phyloP scores from a whole-genome alignment of 2,113 vertebrate genomes.

The Agapornis roseicollis region DNA sequence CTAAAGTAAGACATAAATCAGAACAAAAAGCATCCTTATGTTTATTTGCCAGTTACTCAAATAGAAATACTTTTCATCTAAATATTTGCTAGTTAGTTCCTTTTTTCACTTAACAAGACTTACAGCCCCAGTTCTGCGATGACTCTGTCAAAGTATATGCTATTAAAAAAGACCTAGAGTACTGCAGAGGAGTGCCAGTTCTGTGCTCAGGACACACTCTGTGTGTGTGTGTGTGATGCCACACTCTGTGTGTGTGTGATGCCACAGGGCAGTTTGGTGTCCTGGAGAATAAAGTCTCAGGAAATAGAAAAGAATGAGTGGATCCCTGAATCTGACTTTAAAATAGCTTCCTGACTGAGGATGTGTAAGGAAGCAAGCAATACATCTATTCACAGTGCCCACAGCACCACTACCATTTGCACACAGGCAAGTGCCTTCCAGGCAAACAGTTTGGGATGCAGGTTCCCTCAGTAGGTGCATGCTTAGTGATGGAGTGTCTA shows the following conservation, averaged over 20 bases:
- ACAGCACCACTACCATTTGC: fast-evolving
- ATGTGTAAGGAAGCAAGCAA: background rate
- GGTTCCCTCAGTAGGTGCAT: background rate
- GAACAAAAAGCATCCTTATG: background rate
- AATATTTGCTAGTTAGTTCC: background rate
- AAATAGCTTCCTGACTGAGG: background rate
- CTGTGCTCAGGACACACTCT: background rate
- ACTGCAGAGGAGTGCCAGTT: background rate
- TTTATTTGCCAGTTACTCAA: background rate
- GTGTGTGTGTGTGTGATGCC: background rate
- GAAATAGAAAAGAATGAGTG: background rate
- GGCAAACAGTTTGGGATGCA: background rate
- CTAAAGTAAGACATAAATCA: background rate
- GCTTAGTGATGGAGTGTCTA: no score
- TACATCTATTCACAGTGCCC: background rate
- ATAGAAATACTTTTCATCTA: background rate
- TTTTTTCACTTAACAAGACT: background rate
- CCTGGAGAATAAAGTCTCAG: background rate
- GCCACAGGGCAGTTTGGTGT: background rate
- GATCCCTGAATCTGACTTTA: background rate
- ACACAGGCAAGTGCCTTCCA: background rate
- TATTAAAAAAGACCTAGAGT: background rate
- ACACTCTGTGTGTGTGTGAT: background rate
- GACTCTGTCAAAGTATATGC: background rate
- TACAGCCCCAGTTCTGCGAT: background rate